These are phyloP conservation scores for Oscheius myriophilus DNA, from an alignment of 2,888 invertebrate species.

Conservation along the genomic window DNA sequence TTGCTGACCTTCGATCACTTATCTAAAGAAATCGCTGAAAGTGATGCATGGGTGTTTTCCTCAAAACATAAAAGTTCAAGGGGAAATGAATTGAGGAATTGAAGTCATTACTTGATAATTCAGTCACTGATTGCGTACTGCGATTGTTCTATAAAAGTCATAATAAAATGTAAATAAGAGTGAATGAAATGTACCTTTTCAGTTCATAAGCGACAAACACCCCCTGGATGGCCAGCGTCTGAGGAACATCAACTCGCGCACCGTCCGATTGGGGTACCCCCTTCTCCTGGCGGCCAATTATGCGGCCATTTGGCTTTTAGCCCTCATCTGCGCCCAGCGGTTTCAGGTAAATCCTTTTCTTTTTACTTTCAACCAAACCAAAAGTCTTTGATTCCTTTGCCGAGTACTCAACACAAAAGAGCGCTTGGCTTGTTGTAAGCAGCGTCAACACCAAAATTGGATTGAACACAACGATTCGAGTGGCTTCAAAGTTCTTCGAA, in stretches of 20 bases:
- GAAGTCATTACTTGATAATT: no score
- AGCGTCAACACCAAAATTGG: no score
- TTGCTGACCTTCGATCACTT: no score
- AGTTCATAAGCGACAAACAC: conserved; percentile 45
- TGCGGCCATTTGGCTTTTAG: conserved; percentile 60
- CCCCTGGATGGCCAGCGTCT: conserved; percentile 21
- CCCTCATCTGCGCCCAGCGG: conserved; percentile 61
- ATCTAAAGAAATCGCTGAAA: no score
- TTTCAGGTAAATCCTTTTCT: conserved; percentile 46
- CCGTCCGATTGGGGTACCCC: conserved; percentile 51
- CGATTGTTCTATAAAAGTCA: background rate
- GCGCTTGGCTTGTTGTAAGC: background rate
- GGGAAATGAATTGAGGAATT: no score
- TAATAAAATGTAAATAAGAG: background rate
- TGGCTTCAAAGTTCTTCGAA: background rate
- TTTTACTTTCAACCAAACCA: background rate
- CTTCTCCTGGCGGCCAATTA: conserved; percentile 61
- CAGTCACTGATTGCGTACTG: background rate
- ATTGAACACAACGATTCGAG: background rate
- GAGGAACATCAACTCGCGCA: conserved; percentile 35
- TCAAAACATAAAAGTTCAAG: no score
- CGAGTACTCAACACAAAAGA: background rate
- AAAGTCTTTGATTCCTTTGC: conserved; percentile 1
- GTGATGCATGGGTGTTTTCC: no score
- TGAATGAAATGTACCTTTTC: conserved; percentile 21